Evolutionary conservation across 1,140 invertebrate genomes (phyloP), one percentile per base, ranked within the genome.

Genomic region (Sitodiplosis mosellana): DNA sequence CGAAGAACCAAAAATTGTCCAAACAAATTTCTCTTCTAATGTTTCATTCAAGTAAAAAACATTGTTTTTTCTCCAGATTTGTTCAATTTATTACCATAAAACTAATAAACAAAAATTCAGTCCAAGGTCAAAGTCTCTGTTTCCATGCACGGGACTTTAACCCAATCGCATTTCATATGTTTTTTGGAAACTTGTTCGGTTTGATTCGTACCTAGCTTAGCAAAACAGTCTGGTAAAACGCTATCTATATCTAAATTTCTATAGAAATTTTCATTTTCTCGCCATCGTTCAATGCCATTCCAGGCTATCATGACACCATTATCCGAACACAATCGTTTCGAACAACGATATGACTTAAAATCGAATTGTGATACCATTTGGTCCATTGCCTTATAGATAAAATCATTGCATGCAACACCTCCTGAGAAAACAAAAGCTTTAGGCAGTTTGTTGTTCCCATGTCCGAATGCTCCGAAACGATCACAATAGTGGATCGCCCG

Each of bases 241-340:
- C 27, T 27, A 27, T 75, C 59, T 45, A 64, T 65, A 54, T 76
- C 60, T 22, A 42, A 60, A 3, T 70, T 57, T 44, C 78, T 52
- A 7, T 66, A 73, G 15, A 52, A 51, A 34, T 70, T 55, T 18
- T 59, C 50, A 17, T 53, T 60, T 57, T 67, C 75, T 46, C 58
- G 56, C 33, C 58, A 58, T 60, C 78, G 83, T 67, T 96, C 91
- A 33, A 92, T 68, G 8, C 88, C 91, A 75, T 94, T 94, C 94
- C 94, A 98, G 17, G 94, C 94, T 53, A 98, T 91, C 95, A 99
- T 99, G 15, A 94, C 73, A 17, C 93, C 95, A 77, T 99, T 99
- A 63, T 99, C 95, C 2, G 87, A 93, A 59, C 94, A 98, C 1
- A 95, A 72, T 57, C 77, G 73, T n/a, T 81, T 75, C 14, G 87